Evolutionary conservation across 2,113 vertebrate species (phyloP).

Genomic region (Megaleporinus macrocephalus): DNA sequence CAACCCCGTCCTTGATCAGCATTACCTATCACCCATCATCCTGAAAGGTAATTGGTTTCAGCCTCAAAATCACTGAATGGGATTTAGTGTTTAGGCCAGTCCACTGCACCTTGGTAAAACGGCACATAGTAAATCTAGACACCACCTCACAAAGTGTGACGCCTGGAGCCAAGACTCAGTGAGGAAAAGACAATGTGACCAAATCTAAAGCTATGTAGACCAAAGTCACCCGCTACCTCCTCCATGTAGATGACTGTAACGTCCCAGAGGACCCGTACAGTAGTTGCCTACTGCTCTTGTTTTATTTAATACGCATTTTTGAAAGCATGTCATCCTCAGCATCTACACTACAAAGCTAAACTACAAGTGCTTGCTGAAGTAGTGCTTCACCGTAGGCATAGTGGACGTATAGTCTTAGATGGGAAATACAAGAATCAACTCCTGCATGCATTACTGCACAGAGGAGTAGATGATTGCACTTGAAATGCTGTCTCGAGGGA

Average conservation of each 20-base stretch:
- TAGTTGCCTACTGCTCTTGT: conserved; percentile 14
- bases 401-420: conserved; percentile 28
- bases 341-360: conserved; percentile 30
- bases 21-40: no score
- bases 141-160: neutral
- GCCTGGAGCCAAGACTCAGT: neutral
- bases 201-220: neutral
- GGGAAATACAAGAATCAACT: neutral
- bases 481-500: conserved; percentile 26
- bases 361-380: neutral
- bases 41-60: no score
- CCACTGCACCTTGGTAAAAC: no score
- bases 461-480: conserved; percentile 35
- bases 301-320: conserved; percentile 34
- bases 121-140: neutral
- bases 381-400: conserved; percentile 24
- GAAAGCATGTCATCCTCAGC: conserved; percentile 39
- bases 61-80: no score
- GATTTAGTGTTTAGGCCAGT: no score
- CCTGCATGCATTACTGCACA: conserved; percentile 23
- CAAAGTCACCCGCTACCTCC: neutral
- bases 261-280: neutral
- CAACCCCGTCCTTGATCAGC: no score
- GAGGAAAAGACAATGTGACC: neutral
- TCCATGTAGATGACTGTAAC: neutral